Percentiles rank a stretch among this genome's conserved stretches.
Conservation (phyloP, 2,888 invertebrate genomes). For the Desoria tigrina region DNA sequence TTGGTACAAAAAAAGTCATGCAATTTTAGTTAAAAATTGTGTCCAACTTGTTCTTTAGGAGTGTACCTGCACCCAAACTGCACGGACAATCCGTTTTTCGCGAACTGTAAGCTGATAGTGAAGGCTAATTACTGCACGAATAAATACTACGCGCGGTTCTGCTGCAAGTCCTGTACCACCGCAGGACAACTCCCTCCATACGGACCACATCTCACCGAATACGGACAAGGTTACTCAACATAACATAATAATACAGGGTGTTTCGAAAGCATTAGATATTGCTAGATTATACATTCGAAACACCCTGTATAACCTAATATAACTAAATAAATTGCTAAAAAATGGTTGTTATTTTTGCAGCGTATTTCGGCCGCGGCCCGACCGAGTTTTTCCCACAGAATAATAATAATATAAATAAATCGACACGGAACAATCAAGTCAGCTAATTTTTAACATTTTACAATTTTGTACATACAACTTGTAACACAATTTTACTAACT, state of each 20-base stretch:
- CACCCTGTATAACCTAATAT: no score
- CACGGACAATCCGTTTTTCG: slow-evolving; percentile 82
- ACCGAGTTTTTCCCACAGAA: slow-evolving; percentile 6
- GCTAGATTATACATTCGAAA: neutral
- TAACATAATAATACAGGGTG: neutral
- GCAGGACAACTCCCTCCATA: slow-evolving; percentile 71
- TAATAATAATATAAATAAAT: neutral
- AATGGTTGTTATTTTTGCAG: slow-evolving; percentile 24
- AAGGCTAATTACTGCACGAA: slow-evolving; percentile 81
- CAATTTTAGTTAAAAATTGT: slow-evolving; percentile 6
- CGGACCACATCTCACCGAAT: slow-evolving; percentile 59
- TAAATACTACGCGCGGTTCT: slow-evolving; percentile 75
- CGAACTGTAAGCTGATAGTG: slow-evolving; percentile 86
- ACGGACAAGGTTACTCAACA: slow-evolving; percentile 38
- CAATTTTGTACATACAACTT: no score
- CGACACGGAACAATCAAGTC: slow-evolving; percentile 3
- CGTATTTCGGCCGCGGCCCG: slow-evolving; percentile 32
- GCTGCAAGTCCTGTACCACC: slow-evolving; percentile 87
- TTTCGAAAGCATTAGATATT: no score
- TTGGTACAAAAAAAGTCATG: no score
- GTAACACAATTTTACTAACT: no score
- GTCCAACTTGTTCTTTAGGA: slow-evolving; percentile 61
- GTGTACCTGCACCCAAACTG: slow-evolving; percentile 76
- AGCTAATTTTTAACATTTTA: slow-evolving; percentile 7
- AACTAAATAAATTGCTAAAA: neutral